Evolutionary conservation across 2,888 invertebrate species (phyloP), one percentile per base, ranked within the genome.

Genomic region (Panopea generosa): DNA sequence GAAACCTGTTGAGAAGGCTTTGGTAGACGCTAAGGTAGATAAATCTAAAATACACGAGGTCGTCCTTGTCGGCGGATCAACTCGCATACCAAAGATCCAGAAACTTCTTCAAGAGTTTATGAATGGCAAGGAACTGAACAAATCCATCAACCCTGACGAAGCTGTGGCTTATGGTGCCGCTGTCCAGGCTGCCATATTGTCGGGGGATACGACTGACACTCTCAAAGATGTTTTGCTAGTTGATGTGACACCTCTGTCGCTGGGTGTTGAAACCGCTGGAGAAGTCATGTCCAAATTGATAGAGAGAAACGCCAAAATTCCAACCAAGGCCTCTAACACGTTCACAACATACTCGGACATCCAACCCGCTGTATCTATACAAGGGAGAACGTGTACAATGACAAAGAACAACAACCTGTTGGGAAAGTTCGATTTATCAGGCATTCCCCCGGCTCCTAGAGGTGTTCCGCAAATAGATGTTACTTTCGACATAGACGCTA

Each of bases 301-400:
- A 7, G 83, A 86, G 40, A 67, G 90, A 38, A 89, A 89, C 84
- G 87, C 91, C 6, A 84, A 87, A 45, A 91, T 93, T 49, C 93
- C 93, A 16, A 85, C 87, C 33, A 89, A 90, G 61, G 78, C 83
- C 7, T 79, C 83, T 2, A 74, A 93, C 76, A 90, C 80, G 0
- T 98, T 98, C 90, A 96, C 97, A 1, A 98, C 98, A 0, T 98
- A 97, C 90, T 94, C 96, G 27, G 98, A 98, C 92, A 97, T 97
- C 89, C 98, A 98, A 90, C 87, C 90, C 7, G 87, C 77, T 7
- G 88, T 90, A 14, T 75, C 69, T 50, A 87, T 89, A 33, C 87
- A 88, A 57, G 97, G 98, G 94, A 98, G 97, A 74, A 98, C 98
- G 94, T 95, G 98, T 86, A 97, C 97, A 61, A 97, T 98, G 98